Percentiles rank a stretch among this genome's conserved stretches.
These are phyloP conservation scores for Ataeniobius toweri DNA, from an alignment of 2,797 vertebrate species.

Conservation along the genomic window DNA sequence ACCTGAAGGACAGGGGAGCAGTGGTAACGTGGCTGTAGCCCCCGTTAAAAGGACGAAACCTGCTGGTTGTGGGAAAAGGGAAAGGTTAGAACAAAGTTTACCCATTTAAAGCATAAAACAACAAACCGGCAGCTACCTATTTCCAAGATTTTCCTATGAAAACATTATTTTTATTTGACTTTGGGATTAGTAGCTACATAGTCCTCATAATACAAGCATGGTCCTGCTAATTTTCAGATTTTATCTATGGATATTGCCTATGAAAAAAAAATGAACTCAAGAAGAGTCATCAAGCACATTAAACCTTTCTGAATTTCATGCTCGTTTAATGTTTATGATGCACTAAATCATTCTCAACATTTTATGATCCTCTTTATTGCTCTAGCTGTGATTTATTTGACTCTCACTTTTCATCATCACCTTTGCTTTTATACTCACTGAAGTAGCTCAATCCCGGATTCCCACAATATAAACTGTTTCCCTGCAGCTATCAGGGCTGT, in stretches of 20 bases:
- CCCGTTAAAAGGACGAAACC: conserved; percentile 36
- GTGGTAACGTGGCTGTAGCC: not conserved
- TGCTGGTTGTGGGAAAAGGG: conserved; percentile 33
- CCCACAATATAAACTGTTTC: conserved; percentile 6
- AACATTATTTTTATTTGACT: conserved; percentile 16
- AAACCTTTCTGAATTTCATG: not conserved
- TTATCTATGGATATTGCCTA: not conserved
- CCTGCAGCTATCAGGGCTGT: conserved; percentile 11
- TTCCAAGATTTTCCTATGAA: not conserved
- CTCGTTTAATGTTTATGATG: not conserved
- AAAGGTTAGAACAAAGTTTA: conserved; percentile 63
- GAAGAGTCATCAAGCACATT: not conserved
- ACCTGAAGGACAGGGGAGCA: conserved; percentile 15
- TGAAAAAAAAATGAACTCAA: not conserved
- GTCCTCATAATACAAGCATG: not conserved
- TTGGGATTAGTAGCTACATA: not conserved
- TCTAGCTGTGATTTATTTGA: not conserved
- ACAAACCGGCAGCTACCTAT: not conserved
- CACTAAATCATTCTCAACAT: conserved; percentile 6
- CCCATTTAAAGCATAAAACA: conserved; percentile 6
- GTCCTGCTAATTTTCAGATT: not conserved
- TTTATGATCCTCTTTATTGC: conserved; percentile 6
- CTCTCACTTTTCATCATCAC: not conserved
- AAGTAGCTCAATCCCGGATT: conserved; percentile 14
- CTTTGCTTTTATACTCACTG: conserved; percentile 9